Percentiles rank a stretch among this genome's conserved stretches.
These are phyloP conservation scores for Ephydatia muelleri DNA, from an alignment of 37 sponge, comb jelly and placozoan species.

Conservation along the genomic window DNA sequence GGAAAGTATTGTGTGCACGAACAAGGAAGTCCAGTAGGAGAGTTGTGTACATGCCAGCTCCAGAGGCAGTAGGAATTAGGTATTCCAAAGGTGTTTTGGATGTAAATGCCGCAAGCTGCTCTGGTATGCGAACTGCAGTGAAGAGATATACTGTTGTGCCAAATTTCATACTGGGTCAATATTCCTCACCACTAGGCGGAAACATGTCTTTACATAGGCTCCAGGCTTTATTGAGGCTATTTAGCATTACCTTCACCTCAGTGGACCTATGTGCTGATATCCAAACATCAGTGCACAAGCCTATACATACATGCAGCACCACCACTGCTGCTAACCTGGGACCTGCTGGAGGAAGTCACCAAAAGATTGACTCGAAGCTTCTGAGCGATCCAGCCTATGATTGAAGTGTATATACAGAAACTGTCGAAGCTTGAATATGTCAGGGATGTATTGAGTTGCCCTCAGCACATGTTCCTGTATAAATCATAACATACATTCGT, in stretches of 20 bases:
- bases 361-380: too few relatives aligned
- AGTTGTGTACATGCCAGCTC: conserved; percentile 58
- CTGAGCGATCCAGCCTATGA: too few relatives aligned
- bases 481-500: too few relatives aligned
- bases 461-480: too few relatives aligned
- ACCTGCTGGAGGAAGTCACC: too few relatives aligned
- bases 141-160: background rate
- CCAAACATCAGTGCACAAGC: too few relatives aligned
- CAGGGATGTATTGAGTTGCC: too few relatives aligned
- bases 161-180: background rate
- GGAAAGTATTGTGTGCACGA: conserved; percentile 67
- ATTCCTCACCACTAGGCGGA: conserved; percentile 35
- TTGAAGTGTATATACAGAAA: too few relatives aligned
- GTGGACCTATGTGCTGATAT: too few relatives aligned
- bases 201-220: conserved; percentile 46
- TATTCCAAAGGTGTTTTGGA: conserved; percentile 35
- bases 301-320: too few relatives aligned
- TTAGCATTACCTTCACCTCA: conserved; percentile 24
- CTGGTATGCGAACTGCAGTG: conserved; percentile 37
- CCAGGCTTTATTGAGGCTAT: conserved; percentile 66
- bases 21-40: conserved; percentile 67
- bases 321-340: too few relatives aligned
- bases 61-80: conserved; percentile 67
- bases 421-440: too few relatives aligned
- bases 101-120: conserved; percentile 10